These are phyloP conservation scores for Xenops minutus DNA, from an alignment of 2,797 vertebrate genomes.

Conservation along the genomic window DNA sequence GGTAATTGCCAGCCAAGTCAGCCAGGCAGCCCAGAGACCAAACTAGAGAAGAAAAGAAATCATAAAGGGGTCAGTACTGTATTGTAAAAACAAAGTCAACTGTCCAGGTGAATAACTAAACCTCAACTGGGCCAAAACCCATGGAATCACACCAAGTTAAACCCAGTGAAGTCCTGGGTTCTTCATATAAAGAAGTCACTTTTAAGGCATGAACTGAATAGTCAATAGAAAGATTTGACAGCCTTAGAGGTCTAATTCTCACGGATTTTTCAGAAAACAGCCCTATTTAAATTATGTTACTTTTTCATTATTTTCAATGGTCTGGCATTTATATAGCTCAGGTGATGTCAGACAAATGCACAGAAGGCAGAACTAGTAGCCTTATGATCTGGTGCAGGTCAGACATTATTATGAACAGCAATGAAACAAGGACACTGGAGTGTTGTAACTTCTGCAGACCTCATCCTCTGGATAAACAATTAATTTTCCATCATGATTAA, in stretches of 20 bases:
- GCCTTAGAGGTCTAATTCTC: not conserved
- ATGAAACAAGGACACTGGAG: not conserved
- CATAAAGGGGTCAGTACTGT: not conserved
- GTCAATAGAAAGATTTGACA: not conserved
- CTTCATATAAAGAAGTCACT: not conserved
- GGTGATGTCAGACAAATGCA: not conserved
- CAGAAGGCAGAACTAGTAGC: not conserved
- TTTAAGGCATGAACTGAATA: not conserved
- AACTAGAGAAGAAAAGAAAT: constrained; percentile 79
- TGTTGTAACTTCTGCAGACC: not conserved
- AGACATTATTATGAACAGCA: not conserved
- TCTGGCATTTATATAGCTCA: not conserved
- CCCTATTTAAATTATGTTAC: not conserved
- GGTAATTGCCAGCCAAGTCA: constrained; percentile 92
- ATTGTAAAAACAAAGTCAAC: not conserved
- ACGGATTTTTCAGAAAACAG: not conserved
- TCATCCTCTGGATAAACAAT: not conserved
- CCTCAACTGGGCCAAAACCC: not conserved
- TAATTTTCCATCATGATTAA: not conserved
- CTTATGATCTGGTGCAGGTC: not conserved
- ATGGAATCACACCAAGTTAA: rapidly evolving
- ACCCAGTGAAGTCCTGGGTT: not conserved
- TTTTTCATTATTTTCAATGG: not conserved
- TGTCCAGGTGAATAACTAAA: not conserved
- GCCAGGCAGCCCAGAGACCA: constrained; percentile 95